Percentiles rank a stretch among this genome's conserved stretches.
phyloP scores from a whole-genome alignment of 2,888 invertebrate species.

The Eilema griseolum region DNA sequence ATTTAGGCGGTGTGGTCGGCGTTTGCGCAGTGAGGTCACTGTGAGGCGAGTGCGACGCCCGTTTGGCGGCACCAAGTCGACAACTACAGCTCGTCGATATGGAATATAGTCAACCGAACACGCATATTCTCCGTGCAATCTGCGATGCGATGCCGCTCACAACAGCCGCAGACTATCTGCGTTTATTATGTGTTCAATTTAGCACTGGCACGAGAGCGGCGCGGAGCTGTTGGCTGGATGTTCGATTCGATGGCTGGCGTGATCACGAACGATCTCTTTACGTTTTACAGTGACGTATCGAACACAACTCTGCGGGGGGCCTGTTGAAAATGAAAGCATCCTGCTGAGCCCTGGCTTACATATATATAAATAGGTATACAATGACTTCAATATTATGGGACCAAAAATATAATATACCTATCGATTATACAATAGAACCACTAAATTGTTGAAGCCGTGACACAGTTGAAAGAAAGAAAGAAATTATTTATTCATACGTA shows the following conservation, averaged over 20 bases:
- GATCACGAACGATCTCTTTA: constrained; percentile 82
- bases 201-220: constrained; percentile 66
- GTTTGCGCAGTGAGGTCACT: constrained; percentile 75
- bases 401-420: no score
- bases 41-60: constrained; percentile 74
- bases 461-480: no score
- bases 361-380: background rate
- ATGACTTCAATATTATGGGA: no score
- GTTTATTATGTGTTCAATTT: constrained; percentile 69
- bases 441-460: no score
- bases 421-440: no score
- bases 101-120: constrained; percentile 69
- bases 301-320: constrained; percentile 62
- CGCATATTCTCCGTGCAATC: constrained; percentile 76
- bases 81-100: constrained; percentile 71
- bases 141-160: constrained; percentile 62
- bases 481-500: no score
- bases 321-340: constrained; percentile 47
- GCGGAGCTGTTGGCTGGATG: constrained; percentile 73
- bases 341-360: constrained; percentile 12
- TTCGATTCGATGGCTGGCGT: constrained; percentile 67
- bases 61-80: constrained; percentile 56
- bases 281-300: constrained; percentile 76
- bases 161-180: constrained; percentile 70
- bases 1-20: constrained; percentile 69